Evolutionary conservation across 2,113 vertebrate species (phyloP), one percentile per base, ranked within the genome.

Genomic region (Otis tarda): DNA sequence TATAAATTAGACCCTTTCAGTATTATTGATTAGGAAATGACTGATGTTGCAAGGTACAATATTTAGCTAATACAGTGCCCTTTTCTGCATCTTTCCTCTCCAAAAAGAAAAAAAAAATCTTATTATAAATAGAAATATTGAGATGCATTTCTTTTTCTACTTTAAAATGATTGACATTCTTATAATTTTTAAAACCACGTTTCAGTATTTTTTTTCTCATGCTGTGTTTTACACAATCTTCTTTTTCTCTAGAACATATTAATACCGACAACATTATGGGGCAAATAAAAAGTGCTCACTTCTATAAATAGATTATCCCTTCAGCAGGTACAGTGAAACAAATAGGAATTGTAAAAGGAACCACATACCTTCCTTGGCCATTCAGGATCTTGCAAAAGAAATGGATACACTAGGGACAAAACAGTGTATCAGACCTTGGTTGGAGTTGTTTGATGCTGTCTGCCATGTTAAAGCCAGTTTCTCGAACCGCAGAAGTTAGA

Each of bases 1-100:
- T 98, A 98, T 97, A 98, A 98, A 98, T 98, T 98, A 98, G 98
- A 97, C 95, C 97, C 97, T 98, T 98, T 98, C 98, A 96, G 95
- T 96, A 97, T 95, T 98, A 98, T 97, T 98, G 97, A 98, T 95
- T 97, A 97, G 97, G 94, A 98, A 98, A 98, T 98, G 98, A 98
- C 97, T 98, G 97, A 98, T 98, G 97, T 98, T 98, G 94, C 94
- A 97, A 98, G 97, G 97, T 98, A 98, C 97, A 97, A 98, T 98
- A 98, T 98, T 98, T 98, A 98, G 96, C 97, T 98, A 97, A 98
- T 97, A 94, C 80, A 78, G 96, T 97, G 97, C 97, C 97, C 97
- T 98, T 98, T 98, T 97, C 97, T 97, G 94, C 94, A 97, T 98
- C 97, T 97, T 97, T 93, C 95, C 90, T 96, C 95, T 85, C 96